Conservation (phyloP, 2,888 invertebrate genomes). For the Volucella bombylans region DNA sequence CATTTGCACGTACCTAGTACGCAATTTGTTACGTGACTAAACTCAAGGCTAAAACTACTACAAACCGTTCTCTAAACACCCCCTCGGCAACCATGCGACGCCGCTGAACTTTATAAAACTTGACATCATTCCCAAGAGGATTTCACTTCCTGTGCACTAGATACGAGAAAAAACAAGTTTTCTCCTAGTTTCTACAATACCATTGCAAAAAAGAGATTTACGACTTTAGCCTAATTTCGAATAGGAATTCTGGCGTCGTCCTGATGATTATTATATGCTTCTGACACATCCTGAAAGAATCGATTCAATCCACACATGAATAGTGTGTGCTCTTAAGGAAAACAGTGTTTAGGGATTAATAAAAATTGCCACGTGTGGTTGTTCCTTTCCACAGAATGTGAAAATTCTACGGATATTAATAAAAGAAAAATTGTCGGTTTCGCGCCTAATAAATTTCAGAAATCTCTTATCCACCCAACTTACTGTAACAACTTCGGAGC, state of each 20-base stretch:
- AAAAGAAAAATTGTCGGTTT: no score
- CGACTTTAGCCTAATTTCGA: slow-evolving; percentile 15
- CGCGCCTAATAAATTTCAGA: no score
- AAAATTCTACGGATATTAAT: no score
- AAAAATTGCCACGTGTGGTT: not conserved
- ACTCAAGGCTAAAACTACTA: no score
- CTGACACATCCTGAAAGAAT: not conserved
- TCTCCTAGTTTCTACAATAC: not conserved
- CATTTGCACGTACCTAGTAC: no score
- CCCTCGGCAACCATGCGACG: not conserved
- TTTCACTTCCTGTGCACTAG: not conserved
- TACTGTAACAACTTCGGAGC: no score
- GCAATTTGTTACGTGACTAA: no score
- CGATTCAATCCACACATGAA: not conserved
- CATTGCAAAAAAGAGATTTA: slow-evolving; percentile 1
- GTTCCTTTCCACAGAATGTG: not conserved
- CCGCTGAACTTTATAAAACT: not conserved
- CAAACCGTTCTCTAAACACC: no score
- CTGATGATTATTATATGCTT: not conserved
- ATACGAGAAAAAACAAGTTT: not conserved
- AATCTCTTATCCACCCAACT: no score
- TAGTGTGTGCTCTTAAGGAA: no score
- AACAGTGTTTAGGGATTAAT: no score
- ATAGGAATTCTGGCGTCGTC: slow-evolving; percentile 9
- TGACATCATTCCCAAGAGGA: not conserved